phyloP scores from a whole-genome alignment of 37 sponge, comb jelly and placozoan species.

The Eunapius fragilis region DNA sequence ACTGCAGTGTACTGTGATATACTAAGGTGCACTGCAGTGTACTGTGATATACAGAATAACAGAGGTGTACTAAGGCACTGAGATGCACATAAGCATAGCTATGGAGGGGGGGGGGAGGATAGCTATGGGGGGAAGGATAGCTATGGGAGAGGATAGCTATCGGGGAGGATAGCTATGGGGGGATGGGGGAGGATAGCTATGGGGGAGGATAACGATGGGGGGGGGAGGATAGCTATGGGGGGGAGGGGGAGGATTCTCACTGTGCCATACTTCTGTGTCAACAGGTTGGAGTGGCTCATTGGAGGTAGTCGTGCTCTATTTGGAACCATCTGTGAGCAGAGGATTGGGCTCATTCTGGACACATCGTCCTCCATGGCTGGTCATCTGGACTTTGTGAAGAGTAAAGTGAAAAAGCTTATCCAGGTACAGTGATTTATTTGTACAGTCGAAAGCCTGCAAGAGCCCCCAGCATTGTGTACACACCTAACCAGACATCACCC shows the following conservation, averaged over 20 bases:
- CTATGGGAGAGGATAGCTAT: neutral
- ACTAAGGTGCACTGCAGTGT: neutral
- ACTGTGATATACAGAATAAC: neutral
- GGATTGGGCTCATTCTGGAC: conserved; percentile 73
- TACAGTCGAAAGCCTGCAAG: too few species aligned
- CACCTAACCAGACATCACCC: neutral
- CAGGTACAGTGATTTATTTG: too few species aligned
- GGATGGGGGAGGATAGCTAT: too few species aligned
- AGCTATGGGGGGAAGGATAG: neutral
- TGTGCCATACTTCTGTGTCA: neutral
- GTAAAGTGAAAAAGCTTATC: conserved; percentile 62
- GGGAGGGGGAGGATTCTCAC: neutral
- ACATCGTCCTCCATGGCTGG: conserved; percentile 80
- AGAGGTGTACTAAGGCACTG: too few species aligned
- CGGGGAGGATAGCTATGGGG: too few species aligned
- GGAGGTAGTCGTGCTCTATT: conserved; percentile 86
- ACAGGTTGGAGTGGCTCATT: conserved; percentile 78
- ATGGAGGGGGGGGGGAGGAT: too few species aligned
- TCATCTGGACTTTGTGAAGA: conserved; percentile 74
- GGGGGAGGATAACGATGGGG: too few species aligned
- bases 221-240: neutral
- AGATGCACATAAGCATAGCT: too few species aligned
- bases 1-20: neutral
- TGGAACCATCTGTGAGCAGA: conserved; percentile 88
- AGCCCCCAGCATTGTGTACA: too few species aligned